phyloP scores from a whole-genome alignment of 2,113 vertebrate species.

The Clarias batrachus region DNA sequence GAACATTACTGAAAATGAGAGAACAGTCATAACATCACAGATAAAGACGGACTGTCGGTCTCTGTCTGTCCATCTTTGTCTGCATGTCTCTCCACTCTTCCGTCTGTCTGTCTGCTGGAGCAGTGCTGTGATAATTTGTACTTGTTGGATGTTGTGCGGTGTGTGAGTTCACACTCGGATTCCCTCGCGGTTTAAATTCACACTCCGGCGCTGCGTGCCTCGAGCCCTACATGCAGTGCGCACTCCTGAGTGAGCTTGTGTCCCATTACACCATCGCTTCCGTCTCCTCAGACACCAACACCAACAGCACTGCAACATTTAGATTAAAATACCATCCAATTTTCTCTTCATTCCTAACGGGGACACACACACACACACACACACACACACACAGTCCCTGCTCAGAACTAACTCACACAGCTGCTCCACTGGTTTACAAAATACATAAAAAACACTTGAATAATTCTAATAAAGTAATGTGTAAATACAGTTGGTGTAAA shows the following conservation, averaged over 20 bases:
- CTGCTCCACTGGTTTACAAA: not conserved
- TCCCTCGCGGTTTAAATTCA: not conserved
- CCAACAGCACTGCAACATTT: not conserved
- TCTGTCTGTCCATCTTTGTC: not conserved
- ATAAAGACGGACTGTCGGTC: not conserved
- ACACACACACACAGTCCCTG: not conserved
- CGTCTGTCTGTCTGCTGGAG: not conserved
- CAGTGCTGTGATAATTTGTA: not conserved
- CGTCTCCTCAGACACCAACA: not conserved
- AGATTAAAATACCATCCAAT: conserved; percentile 12
- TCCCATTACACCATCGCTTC: not conserved
- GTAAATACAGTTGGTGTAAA: not conserved
- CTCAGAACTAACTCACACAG: not conserved
- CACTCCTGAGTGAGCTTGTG: not conserved
- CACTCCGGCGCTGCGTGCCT: not conserved
- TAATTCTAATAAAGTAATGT: not conserved
- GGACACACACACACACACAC: not conserved
- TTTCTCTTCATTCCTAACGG: not conserved
- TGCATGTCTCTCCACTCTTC: not conserved
- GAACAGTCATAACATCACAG: not conserved
- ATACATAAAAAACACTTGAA: not conserved
- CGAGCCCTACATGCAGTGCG: not conserved
- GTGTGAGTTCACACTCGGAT: not conserved
- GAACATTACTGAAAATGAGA: not conserved
- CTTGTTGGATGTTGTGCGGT: not conserved